These are phyloP conservation scores for Menidia menidia DNA, from an alignment of 2,797 vertebrate species.

Conservation along the genomic window DNA sequence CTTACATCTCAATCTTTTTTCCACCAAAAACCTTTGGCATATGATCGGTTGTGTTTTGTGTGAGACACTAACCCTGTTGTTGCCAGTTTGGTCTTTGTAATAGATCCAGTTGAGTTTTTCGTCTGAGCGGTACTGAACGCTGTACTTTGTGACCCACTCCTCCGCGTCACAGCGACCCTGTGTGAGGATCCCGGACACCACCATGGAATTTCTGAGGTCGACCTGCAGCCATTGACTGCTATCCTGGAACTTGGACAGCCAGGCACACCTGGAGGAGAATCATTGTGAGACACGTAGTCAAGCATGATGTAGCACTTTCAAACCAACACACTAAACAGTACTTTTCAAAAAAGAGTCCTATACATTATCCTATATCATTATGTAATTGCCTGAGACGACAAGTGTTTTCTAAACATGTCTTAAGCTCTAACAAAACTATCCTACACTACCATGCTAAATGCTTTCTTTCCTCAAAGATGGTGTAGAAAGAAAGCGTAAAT, in stretches of 20 bases:
- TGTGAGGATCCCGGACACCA: conserved; percentile 94
- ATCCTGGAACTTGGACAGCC: conserved; percentile 98
- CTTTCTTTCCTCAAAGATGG: too few species aligned
- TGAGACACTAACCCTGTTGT: conserved; percentile 90
- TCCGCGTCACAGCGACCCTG: conserved; percentile 97
- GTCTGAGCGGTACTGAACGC: conserved; percentile 90
- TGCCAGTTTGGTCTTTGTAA: conserved; percentile 98
- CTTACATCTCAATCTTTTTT: too few species aligned
- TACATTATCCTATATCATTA: too few species aligned
- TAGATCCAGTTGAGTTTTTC: conserved; percentile 96
- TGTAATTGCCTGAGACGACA: too few species aligned
- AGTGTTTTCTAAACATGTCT: too few species aligned
- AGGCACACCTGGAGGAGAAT: conserved; percentile 87
- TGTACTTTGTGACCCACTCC: conserved; percentile 99
- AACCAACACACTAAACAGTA: too few species aligned
- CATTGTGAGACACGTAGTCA: neutral
- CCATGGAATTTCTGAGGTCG: conserved; percentile 90
- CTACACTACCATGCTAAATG: too few species aligned
- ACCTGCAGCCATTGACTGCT: conserved; percentile 95
- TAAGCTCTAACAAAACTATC: too few species aligned
- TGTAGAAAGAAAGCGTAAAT: neutral
- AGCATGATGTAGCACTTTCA: too few species aligned
- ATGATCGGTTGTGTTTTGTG: too few species aligned
- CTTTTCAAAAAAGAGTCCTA: too few species aligned
- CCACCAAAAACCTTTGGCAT: too few species aligned